Conservation (phyloP, 2,113 vertebrate species). For the Aix galericulata region DNA sequence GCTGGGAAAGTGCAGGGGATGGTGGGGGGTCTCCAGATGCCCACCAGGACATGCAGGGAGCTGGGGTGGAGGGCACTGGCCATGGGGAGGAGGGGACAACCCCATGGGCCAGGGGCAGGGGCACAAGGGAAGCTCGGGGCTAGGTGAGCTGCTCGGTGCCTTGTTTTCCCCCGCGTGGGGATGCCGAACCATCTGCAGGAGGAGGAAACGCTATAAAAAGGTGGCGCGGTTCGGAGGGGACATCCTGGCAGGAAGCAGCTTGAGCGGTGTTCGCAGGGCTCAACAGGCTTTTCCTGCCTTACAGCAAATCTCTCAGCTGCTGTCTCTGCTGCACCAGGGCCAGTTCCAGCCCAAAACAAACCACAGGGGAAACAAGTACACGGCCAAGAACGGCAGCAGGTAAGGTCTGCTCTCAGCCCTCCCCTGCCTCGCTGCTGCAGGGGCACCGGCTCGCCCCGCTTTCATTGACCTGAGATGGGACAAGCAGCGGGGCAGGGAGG, state of each 20-base stretch:
- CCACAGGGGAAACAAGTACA: constrained; percentile 91
- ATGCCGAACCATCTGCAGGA: constrained; percentile 71
- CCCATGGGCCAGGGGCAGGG: neutral
- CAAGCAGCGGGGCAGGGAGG: neutral
- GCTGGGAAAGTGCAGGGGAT: neutral
- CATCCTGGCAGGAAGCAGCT: constrained; percentile 81
- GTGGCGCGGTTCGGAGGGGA: constrained; percentile 57
- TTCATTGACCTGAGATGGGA: neutral
- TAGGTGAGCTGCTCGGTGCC: neutral
- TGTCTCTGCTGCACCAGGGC: constrained; percentile 91
- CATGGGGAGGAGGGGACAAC: neutral
- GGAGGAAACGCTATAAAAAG: constrained; percentile 80
- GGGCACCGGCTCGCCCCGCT: neutral
- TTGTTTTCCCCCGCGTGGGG: neutral
- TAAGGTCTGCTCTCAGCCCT: constrained; percentile 48
- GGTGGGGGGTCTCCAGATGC: neutral
- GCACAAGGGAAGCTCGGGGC: neutral
- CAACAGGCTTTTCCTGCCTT: constrained; percentile 75
- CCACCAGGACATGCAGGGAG: neutral
- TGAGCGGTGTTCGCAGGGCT: constrained; percentile 65
- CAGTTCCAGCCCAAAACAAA: constrained; percentile 90
- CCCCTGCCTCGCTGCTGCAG: neutral
- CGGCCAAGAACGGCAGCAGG: constrained; percentile 79
- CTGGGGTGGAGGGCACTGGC: neutral
- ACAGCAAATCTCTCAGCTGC: constrained; percentile 97